A percentile compares a stretch with the other conserved stretches of the same genome.
Evolutionary conservation across 1,140 invertebrate genomes (phyloP).

Genomic region (Drosophila oshimai): DNA sequence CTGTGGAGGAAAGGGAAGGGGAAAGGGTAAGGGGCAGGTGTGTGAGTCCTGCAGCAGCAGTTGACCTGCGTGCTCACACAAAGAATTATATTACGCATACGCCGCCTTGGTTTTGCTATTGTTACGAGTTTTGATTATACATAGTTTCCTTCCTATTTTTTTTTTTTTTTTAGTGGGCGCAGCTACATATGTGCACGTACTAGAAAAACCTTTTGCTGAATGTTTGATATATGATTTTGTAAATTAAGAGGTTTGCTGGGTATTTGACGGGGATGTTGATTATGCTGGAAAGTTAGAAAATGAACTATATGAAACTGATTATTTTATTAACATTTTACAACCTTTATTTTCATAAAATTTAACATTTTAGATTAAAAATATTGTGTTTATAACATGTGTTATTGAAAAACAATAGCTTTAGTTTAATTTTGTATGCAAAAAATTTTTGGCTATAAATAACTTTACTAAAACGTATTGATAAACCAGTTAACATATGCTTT

Average conservation of each 20-base stretch:
- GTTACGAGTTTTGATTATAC: conserved; percentile 13
- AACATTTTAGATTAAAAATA: too few relatives aligned
- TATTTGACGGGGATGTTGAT: neutral
- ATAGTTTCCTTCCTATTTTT: neutral
- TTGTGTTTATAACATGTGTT: too few relatives aligned
- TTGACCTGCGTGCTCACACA: conserved; percentile 44
- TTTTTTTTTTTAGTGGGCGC: conserved; percentile 28
- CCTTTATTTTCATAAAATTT: neutral
- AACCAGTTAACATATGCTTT: too few relatives aligned
- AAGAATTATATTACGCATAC: conserved; percentile 65
- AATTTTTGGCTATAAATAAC: too few relatives aligned
- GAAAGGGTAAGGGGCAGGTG: neutral
- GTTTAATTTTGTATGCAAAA: too few relatives aligned
- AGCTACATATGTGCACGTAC: conserved; percentile 46
- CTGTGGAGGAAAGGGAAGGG: neutral
- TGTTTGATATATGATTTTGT: conserved; percentile 52
- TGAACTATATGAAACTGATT: too few relatives aligned
- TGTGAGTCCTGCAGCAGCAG: conserved; percentile 27
- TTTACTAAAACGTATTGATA: too few relatives aligned
- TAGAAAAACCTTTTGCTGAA: conserved; percentile 28
- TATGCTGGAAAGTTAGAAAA: neutral
- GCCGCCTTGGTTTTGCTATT: conserved; percentile 24
- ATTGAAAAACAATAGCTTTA: too few relatives aligned
- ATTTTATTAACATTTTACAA: neutral
- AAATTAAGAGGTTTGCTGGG: conserved; percentile 17